Evolutionary conservation across 2,888 invertebrate genomes (phyloP), one percentile per base, ranked within the genome.

Genomic region (Andrena bucephala): DNA sequence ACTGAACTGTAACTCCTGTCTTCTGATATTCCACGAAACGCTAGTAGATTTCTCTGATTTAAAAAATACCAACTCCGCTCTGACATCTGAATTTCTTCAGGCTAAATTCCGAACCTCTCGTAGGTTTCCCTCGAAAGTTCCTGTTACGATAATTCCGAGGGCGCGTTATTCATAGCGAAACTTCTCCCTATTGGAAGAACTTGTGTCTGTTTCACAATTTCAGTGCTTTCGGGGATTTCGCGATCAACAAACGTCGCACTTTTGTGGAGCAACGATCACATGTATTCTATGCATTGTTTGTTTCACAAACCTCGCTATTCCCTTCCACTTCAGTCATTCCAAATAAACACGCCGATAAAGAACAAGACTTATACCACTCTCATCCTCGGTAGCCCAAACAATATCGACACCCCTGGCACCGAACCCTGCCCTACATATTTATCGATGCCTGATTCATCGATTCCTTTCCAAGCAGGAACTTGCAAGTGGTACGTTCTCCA

Each of bases 221-320:
- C 42, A 27, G 24, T n/a, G 36, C 16, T 60, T 2, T 48, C 29
- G 20, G 48, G 60, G 16, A 31, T 24, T 42, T 4, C 42, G 27
- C 59, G n/a, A 70, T 60, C 59, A 42, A 59, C 59, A 29, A 59
- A n/a, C n/a, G 13, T 20, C 59, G 27, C 27, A 59, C 59, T 42
- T 70, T 29, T 7, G 29, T 7, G n/a, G 10, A 36, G 6, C 13
- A 42, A 31, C 42, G 29, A 50, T n/a, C 36, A 5, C n/a, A 2
- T 59, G 42, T 7, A 20, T 59, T 42, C 42, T 7, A 42, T 42
- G 27, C 13, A 1, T 3, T 16, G 5, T 69, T 42, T 24, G 5
- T n/a, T 57, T 69, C n/a, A 2, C 20, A 8, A 54, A n/a, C 8
- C 54, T 16, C 16, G 5, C 16, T 42, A 42, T 42, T 16, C 42